Percentiles rank a stretch among this genome's conserved stretches.
phyloP scores from a whole-genome alignment of 35 echinoderm and acorn worm genomes.

The Amphiura filiformis region DNA sequence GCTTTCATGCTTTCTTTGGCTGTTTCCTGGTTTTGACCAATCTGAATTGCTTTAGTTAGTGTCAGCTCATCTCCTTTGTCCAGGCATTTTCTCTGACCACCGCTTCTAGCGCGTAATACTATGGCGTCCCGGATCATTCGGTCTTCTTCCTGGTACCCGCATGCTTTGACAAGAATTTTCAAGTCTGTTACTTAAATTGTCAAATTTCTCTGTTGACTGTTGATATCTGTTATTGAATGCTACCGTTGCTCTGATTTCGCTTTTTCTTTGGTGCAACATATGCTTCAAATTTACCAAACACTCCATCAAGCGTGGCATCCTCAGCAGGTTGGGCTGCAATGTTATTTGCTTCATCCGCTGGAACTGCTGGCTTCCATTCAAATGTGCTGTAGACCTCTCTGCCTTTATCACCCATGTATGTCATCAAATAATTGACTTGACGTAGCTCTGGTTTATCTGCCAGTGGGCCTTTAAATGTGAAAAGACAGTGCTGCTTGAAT shows the following conservation, averaged over 20 bases:
- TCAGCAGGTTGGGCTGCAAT: constrained; percentile 25
- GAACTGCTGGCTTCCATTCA: not conserved
- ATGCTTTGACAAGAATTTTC: constrained; percentile 68
- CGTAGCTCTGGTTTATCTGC: constrained; percentile 41
- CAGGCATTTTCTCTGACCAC: constrained; percentile 59
- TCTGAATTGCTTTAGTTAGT: constrained; percentile 5
- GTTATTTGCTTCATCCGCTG: constrained; percentile 17
- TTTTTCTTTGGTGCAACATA: not conserved
- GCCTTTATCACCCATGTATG: constrained; percentile 59
- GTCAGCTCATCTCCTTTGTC: constrained; percentile 59
- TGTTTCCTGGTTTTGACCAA: no score
- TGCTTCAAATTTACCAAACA: not conserved
- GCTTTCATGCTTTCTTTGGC: no score
- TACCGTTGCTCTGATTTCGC: constrained; percentile 57
- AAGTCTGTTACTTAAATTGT: constrained; percentile 74
- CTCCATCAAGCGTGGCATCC: not conserved
- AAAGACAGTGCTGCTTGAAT: constrained; percentile 53
- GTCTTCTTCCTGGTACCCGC: constrained; percentile 59
- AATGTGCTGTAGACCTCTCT: not conserved
- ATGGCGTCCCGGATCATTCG: constrained; percentile 70
- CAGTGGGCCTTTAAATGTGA: constrained; percentile 62
- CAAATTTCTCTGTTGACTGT: constrained; percentile 67
- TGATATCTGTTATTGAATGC: constrained; percentile 57
- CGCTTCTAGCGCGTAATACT: not conserved
- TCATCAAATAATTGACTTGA: constrained; percentile 60